phyloP scores from a whole-genome alignment of 2,888 invertebrate species.

The Phaedon cochleariae region DNA sequence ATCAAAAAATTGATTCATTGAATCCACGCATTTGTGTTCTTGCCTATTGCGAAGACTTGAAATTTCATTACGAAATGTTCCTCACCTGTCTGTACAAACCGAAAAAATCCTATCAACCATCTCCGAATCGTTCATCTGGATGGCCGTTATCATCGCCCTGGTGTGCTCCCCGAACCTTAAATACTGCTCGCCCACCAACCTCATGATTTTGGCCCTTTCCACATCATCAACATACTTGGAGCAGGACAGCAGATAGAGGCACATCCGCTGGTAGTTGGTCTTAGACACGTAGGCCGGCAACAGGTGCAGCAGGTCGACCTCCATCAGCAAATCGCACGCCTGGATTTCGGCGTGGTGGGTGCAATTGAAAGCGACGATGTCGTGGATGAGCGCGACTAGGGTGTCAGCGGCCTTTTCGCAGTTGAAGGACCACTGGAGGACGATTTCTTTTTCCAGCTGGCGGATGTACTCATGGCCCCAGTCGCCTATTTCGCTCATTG shows the following conservation, averaged over 20 bases:
- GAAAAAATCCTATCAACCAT: slow-evolving; percentile 86
- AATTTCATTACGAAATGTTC: too few species aligned
- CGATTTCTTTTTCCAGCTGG: slow-evolving; percentile 89
- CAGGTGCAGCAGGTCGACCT: slow-evolving; percentile 85
- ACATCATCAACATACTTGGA: slow-evolving; percentile 96
- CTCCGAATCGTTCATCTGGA: slow-evolving; percentile 85
- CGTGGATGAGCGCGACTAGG: slow-evolving; percentile 80
- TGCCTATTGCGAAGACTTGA: too few species aligned
- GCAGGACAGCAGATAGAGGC: slow-evolving; percentile 87
- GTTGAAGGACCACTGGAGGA: slow-evolving; percentile 77
- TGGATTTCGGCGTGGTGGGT: slow-evolving; percentile 98
- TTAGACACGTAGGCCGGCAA: slow-evolving; percentile 88
- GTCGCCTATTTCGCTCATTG: slow-evolving; percentile 87
- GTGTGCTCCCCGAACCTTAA: slow-evolving; percentile 87
- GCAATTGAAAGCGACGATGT: slow-evolving; percentile 95
- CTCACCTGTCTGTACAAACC: slow-evolving; percentile 80
- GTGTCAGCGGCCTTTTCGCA: slow-evolving; percentile 65
- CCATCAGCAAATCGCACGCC: slow-evolving; percentile 97
- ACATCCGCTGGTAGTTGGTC: slow-evolving; percentile 90
- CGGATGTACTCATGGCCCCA: slow-evolving; percentile 99
- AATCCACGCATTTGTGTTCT: too few species aligned
- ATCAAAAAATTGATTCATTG: too few species aligned
- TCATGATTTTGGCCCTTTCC: slow-evolving; percentile 78
- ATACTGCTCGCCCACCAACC: slow-evolving; percentile 85
- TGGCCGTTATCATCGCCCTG: slow-evolving; percentile 85